Evolutionary conservation across 2,888 invertebrate genomes (phyloP), one percentile per base, ranked within the genome.

Genomic region (Stenoptilia bipunctidactyla): DNA sequence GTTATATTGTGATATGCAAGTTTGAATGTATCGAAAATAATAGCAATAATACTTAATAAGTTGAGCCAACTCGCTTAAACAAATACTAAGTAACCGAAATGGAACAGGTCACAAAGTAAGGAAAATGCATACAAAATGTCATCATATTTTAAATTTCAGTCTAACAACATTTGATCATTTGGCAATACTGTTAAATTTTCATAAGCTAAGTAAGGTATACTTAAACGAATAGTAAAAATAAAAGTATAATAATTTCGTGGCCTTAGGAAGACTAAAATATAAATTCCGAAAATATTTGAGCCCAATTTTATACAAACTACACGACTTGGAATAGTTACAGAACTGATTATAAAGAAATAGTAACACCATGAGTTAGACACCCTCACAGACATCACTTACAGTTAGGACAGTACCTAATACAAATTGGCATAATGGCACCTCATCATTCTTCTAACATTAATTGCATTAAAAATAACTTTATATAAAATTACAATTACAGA

Each of bases 151-250:
- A 65, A 60, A 53, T 49, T 64, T 82, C 83, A 83, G 83, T 83
- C 83, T 83, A 80, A 77, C 71, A 66, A 74, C 58, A 72, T 71
- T 77, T 76, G 76, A 75, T 80, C 70, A 80, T 82, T 83, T 83
- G 83, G 83, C 83, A 83, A 80, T 79, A 74, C 70, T 76, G 71
- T 75, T 75, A 56, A 66, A 61, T 55, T 61, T 74, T 71, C 50
- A 62, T 51, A 61, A 61, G 64, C 64, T 60, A 68, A 5, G 8
- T 20, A 20, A 20, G 3, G 8, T 8, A 20, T 55, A 61, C 49
- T 49, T 66, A 71, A 54, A 62, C 20, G 57, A 64, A 68, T 64
- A 65, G 52, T 50, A 65, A 59, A 37, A 37, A 51, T 52, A 60
- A 66, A 62, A 66, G 20, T 20, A 5, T 53, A 64, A 66, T 58